Base-by-base conservation (phyloP, 1,140 invertebrate genomes). In the Pseudomyrmex flavicornis region DNA sequence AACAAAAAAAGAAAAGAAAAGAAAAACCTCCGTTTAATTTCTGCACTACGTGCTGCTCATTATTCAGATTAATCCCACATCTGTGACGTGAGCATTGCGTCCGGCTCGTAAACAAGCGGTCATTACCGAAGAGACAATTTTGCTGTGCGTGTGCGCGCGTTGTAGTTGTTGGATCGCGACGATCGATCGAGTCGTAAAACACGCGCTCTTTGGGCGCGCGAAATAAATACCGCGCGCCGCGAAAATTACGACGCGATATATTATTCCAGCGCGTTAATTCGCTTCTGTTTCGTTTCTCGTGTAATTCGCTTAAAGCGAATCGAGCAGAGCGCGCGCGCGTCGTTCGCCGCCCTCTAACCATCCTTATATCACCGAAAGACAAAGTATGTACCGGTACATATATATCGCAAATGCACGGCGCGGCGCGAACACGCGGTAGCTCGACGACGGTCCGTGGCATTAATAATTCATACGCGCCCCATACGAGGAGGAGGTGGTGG, bases 391-490 rank as follows among this genome's bases (percentile, higher is more conserved):
- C 66, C 61, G 66, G 35, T 7, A 35, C 22, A 26, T 52, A 46
- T 44, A 82, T 88, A 88, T 88, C 77, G 82, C 56, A 63, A 88
- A 89, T 89, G 87, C 83, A 85, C 69, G 63, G 66, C 83, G 66
- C 58, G 9, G 52, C 58, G 59, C 86, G 75, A 62, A 82, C 70
- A 85, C 85, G 84, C 86, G 83, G 86, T 85, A 88, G 87, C 86
- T 59, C 63, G 26, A 35, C 35, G 35, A 22, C 59, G 26, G 22
- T 58, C 58, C 69, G 48, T 68, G 79, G 56, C 87, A 85, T 89
- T 85, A 89, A 88, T 88, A 88, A 89, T 89, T 89, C 87, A 89
- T 88, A 69, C 46, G 54, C 63, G 61, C 44, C 48, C 69, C 4
- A 35, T 35, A 35, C 35, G 35, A 35, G 35, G 69, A 20, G 54